phyloP scores from a whole-genome alignment of 1,140 invertebrate species.

The Uloborus diversus region DNA sequence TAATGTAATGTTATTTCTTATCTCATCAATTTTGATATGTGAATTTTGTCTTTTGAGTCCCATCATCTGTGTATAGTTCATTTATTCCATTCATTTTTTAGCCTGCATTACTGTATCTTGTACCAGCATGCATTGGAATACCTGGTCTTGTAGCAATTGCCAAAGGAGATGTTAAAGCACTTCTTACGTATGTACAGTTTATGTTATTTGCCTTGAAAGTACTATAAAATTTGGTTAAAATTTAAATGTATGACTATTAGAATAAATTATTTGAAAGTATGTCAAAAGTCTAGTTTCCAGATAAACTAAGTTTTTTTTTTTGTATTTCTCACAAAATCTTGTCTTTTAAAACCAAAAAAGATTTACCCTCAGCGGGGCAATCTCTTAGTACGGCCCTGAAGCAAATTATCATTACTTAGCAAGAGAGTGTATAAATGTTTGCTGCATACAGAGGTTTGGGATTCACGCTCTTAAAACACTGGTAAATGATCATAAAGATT shows the following conservation, averaged over 20 bases:
- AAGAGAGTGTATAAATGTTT: too few relatives aligned
- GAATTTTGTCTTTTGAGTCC: too few relatives aligned
- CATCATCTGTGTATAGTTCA: too few relatives aligned
- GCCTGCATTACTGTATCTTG: slow-evolving; percentile 96
- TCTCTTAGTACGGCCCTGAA: too few relatives aligned
- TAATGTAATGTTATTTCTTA: background rate
- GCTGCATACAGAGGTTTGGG: too few relatives aligned
- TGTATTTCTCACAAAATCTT: background rate
- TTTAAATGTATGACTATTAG: background rate
- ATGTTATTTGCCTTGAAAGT: slow-evolving; percentile 83
- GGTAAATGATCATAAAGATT: too few relatives aligned
- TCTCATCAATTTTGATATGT: too few relatives aligned
- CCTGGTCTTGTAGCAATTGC: slow-evolving; percentile 87
- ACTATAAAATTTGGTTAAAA: slow-evolving; percentile 87
- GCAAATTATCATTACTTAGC: too few relatives aligned
- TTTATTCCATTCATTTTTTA: too few relatives aligned
- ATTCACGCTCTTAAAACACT: too few relatives aligned
- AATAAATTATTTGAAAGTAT: background rate
- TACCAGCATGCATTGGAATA: slow-evolving; percentile 92
- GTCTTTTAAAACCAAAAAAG: background rate
- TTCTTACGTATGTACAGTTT: slow-evolving; percentile 79
- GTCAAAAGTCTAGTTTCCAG: background rate
- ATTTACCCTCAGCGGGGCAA: background rate
- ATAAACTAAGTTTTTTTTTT: background rate
- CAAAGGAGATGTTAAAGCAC: slow-evolving; percentile 87